Conservation (phyloP, 2,888 invertebrate genomes). For the Lysandra coridon region DNA sequence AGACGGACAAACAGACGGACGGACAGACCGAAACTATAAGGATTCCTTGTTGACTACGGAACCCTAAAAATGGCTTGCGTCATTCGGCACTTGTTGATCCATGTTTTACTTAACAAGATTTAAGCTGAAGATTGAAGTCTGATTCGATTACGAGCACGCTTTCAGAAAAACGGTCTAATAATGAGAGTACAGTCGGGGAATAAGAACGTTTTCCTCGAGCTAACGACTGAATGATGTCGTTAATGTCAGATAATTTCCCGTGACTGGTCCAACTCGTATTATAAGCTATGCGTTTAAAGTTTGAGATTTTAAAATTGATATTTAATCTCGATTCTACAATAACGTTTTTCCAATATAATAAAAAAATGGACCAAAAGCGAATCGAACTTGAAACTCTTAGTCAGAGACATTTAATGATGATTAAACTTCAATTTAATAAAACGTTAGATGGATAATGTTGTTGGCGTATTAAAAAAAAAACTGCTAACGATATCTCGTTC, state of each 20-base stretch:
- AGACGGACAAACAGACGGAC: no score
- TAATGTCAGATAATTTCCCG: not conserved
- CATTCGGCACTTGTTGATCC: constrained; percentile 43
- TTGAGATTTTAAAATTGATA: not conserved
- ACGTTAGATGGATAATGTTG: no score
- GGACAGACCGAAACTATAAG: no score
- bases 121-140: constrained; percentile 48
- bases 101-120: constrained; percentile 38
- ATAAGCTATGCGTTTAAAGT: not conserved
- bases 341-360: not conserved
- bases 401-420: no score
- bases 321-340: not conserved
- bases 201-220: constrained; percentile 25
- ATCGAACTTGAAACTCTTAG: no score
- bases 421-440: no score
- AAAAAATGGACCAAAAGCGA: not conserved
- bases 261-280: not conserved
- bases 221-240: constrained; percentile 30
- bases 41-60: no score
- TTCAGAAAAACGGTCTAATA: constrained; percentile 30
- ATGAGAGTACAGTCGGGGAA: constrained; percentile 31
- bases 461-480: no score
- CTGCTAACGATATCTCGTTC: no score
- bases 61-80: not conserved
- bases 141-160: constrained; percentile 45